Evolutionary conservation across 2,797 vertebrate species (phyloP).

Genomic region (Thamnophis elegans): DNA sequence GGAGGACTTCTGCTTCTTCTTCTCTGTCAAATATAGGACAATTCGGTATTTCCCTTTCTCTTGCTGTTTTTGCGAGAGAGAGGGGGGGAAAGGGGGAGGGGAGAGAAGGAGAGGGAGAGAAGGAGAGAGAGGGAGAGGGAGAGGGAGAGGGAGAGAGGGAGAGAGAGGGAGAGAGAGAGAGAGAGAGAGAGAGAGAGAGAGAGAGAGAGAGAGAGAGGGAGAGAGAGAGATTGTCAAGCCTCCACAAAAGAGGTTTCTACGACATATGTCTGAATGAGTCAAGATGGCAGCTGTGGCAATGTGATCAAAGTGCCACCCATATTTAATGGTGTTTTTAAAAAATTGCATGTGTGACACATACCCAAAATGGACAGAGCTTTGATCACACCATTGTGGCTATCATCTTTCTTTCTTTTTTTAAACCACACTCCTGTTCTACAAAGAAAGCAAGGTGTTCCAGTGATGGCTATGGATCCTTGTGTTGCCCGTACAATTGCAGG

Average conservation of each 20-base stretch:
- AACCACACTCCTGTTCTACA: not conserved
- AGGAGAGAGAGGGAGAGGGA: no score
- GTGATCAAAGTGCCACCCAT: not conserved
- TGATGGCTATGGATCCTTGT: not conserved
- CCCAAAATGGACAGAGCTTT: not conserved
- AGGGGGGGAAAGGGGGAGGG: not conserved
- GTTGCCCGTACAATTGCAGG: not conserved
- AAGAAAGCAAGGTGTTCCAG: not conserved
- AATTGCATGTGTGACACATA: not conserved
- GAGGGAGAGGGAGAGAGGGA: no score
- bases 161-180: no score
- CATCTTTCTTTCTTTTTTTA: not conserved
- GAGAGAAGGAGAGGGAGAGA: no score
- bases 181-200: fast-evolving
- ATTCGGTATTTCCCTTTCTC: not conserved
- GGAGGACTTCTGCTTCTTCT: not conserved
- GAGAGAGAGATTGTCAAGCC: not conserved
- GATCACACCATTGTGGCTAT: not conserved
- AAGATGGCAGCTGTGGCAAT: not conserved
- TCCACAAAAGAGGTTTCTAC: not conserved
- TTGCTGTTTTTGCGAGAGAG: not conserved
- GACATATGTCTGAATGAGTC: not conserved
- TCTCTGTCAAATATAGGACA: not conserved
- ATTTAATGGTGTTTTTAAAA: not conserved
- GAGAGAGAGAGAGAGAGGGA: no score